Evolutionary conservation across 2,888 invertebrate genomes (phyloP).

Genomic region (Lithosia quadra): DNA sequence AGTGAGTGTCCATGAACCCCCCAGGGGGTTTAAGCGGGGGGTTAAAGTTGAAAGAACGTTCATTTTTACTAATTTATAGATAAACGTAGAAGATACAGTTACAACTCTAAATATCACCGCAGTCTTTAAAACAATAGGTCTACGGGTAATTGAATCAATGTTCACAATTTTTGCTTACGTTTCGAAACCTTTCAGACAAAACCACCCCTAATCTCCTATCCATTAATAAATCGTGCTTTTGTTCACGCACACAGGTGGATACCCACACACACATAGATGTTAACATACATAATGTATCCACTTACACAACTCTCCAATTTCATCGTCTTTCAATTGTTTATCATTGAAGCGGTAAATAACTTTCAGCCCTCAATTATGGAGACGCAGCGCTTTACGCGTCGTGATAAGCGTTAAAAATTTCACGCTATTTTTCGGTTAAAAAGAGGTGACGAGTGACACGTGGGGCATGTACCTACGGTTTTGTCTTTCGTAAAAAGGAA

Average conservation of each 20-base stretch:
- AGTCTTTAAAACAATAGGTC: neutral
- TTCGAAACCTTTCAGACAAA: neutral
- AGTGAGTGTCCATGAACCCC: no score
- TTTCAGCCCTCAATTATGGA: neutral
- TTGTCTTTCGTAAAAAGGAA: neutral
- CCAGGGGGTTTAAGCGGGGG: no score
- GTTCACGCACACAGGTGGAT: neutral
- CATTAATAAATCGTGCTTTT: neutral
- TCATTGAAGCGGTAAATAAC: slow-evolving; percentile 16
- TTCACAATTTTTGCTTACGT: neutral
- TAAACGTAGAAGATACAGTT: rapidly evolving
- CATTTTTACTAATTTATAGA: no score
- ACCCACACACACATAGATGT: neutral
- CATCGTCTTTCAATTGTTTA: slow-evolving; percentile 14
- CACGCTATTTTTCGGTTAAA: neutral
- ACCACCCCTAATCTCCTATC: no score
- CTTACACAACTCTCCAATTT: slow-evolving; percentile 8
- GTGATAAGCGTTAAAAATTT: neutral
- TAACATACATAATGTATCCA: slow-evolving; percentile 1
- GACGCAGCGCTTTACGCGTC: neutral
- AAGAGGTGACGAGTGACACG: neutral
- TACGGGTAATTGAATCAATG: no score
- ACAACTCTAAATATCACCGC: no score
- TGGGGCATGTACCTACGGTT: neutral
- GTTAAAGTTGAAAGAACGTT: no score